Percentiles rank a stretch among this genome's conserved stretches.
phyloP scores from a whole-genome alignment of 2,113 vertebrate genomes.

The Halcyon malimbica region DNA sequence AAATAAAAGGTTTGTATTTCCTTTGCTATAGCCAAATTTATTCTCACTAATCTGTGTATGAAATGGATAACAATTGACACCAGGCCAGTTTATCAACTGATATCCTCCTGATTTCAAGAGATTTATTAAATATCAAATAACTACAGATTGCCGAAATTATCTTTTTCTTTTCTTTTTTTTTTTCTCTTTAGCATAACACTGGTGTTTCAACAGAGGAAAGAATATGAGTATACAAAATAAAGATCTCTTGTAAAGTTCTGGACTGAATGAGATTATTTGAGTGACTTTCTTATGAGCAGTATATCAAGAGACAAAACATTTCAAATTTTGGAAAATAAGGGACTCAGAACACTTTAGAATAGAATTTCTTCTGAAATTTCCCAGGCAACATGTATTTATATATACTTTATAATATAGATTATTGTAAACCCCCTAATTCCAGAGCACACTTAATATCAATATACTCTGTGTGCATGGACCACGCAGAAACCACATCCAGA shows the following conservation, averaged over 20 bases:
- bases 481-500: neutral
- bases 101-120: neutral
- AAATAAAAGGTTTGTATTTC: neutral
- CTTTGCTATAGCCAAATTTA: neutral
- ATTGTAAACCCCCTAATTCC: neutral
- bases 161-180: neutral
- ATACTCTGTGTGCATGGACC: neutral
- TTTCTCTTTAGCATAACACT: neutral
- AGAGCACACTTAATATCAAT: neutral
- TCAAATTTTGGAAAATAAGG: neutral
- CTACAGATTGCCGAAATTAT: neutral
- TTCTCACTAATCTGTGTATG: neutral
- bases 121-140: conserved; percentile 3
- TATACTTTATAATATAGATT: neutral
- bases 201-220: neutral
- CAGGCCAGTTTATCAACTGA: neutral
- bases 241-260: neutral
- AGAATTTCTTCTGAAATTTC: neutral
- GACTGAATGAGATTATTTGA: neutral
- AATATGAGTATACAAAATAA: neutral
- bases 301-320: neutral
- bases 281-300: neutral
- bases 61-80: neutral
- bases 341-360: neutral
- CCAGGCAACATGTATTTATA: neutral